phyloP scores from a whole-genome alignment of 2,797 vertebrate genomes.

The Enteromius unitaeniatus region DNA sequence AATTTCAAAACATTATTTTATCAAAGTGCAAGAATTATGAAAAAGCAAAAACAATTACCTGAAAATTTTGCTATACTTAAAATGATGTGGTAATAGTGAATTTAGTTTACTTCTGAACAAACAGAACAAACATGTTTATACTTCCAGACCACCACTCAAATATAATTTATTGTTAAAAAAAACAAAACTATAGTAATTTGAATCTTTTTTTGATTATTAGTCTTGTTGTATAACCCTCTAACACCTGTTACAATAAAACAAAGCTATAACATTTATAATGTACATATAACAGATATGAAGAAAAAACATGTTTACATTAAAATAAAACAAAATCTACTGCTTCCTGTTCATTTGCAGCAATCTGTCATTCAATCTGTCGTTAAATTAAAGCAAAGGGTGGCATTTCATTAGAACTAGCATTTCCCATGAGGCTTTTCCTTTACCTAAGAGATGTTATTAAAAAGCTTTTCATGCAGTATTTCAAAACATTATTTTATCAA shows the following conservation, averaged over 20 bases:
- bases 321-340: neutral
- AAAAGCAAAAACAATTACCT: neutral
- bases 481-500: too few species aligned
- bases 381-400: constrained; percentile 4
- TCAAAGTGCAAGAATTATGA: neutral
- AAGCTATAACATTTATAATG: neutral
- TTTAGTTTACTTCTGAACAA: neutral
- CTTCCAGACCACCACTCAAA: neutral
- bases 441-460: neutral
- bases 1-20: neutral
- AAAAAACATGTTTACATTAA: neutral
- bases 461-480: neutral
- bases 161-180: neutral
- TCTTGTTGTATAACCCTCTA: neutral
- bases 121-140: neutral
- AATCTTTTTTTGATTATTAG: neutral
- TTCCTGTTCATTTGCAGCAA: constrained; percentile 1
- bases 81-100: neutral
- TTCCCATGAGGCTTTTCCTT: constrained; percentile 12
- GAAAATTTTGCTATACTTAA: neutral
- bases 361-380: neutral
- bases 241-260: neutral
- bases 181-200: too few species aligned
- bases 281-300: neutral
- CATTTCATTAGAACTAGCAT: neutral